Evolutionary conservation across 2,113 vertebrate genomes (phyloP), one percentile per base, ranked within the genome.

Genomic region (Synchiropus splendidus): DNA sequence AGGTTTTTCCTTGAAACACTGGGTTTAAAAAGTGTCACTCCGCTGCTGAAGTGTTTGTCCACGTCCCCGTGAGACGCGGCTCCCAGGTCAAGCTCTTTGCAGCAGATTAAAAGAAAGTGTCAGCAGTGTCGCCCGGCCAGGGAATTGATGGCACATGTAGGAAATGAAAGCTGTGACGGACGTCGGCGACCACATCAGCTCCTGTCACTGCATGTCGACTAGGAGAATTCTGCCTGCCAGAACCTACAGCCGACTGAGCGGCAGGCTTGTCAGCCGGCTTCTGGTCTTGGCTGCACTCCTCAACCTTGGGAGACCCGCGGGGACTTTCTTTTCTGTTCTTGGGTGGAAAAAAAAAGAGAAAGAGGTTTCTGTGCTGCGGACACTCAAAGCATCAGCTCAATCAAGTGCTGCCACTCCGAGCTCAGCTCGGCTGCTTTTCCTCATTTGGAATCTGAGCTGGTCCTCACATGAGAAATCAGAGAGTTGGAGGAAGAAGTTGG

Each of bases 141-240:
- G 65, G 69, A 63, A 75, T 74, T 72, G 44, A 74, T 64, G 62
- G 64, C 48, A 12, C 33, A 57, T 41, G 42, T 43, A 39, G 62
- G 75, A 79, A 80, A 83, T 79, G 68, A 82, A 82, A 74, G 74
- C 58, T 42, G 66, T 74, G 79, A 82, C 62, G 49, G 72, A 79
- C 42, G 46, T 6, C 38, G 56, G 53, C 48, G 68, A 60, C 70
- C 78, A 66, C 75, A 70, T 80, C 75, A 71, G 41, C 67, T 69
- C 54, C 73, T 77, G 78, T 81, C 77, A 70, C 54, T 39, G 51
- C 11, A 37, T 42, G 61, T 77, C 68, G 47, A 14, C 42, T 55
- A 27, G 2, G 36, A 50, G 51, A 45, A 16, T 57, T 64, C 64
- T 53, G 51, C 62, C 61, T 54, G 61, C 53, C 32, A 35, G 51